Evolutionary conservation across 2,797 vertebrate species (phyloP), one percentile per base, ranked within the genome.

Genomic region (Tolypeutes matacus): DNA sequence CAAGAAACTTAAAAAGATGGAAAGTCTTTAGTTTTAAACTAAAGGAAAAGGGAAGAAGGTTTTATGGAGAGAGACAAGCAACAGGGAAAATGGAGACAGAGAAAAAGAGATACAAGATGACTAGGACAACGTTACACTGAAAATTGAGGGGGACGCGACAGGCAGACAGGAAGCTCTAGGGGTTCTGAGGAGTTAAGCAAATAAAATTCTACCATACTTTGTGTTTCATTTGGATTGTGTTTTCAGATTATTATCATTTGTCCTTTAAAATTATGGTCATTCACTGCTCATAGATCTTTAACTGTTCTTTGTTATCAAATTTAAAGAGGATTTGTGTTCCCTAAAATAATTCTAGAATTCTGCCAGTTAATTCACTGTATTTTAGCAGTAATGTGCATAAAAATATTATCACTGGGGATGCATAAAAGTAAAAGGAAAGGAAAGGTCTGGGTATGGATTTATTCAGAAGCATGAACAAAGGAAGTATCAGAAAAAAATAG

Each of bases 301-400:
- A 12, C 18, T 89, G 36, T 49, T 88, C 15, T 69, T 49, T 58
- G 53, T 42, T 21, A 78, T 81, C 64, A 80, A 25, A 73, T 18
- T 76, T 67, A 49, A 86, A 73, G 60, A 67, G 0, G 6, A 49
- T 10, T 34, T 2, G 0, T 94, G 14, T 64, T 72, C 7, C 15
- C 49, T 60, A 56, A 80, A 42, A 46, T 64, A 77, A 91, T 73
- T 83, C 60, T 90, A 87, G 65, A 94, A 75, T 90, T 86, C 89
- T 23, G 46, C n/a, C 46, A 49, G 80, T 81, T 42, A 81, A 72
- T 62, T 88, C 31, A 64, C 53, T 46, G 51, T 83, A 23, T 77
- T 87, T 23, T 27, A 1, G 0, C 18, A 75, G 62, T 64, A 64
- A 60, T 39, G 10, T 65, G n/a, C 29, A 49, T 42, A 89, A 73